Percentiles rank a stretch among this genome's conserved stretches.
Evolutionary conservation across 2,113 vertebrate species (phyloP).

Genomic region (Otolemur garnettii): DNA sequence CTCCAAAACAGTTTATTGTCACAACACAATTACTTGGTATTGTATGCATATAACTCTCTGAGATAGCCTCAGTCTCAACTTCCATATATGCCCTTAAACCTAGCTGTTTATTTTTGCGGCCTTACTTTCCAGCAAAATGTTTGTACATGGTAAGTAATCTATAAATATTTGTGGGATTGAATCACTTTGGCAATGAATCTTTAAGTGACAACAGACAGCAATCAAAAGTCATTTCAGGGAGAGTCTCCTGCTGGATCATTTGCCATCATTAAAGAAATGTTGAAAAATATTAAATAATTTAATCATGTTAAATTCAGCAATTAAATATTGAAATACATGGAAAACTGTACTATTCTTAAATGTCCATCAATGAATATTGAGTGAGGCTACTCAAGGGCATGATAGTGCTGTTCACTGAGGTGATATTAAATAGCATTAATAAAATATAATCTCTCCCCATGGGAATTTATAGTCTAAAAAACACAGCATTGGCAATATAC

Average conservation of each 20-base stretch:
- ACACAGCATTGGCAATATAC: not conserved
- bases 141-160: not conserved
- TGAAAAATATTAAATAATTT: conserved; percentile 42
- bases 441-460: conserved; percentile 26
- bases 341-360: conserved; percentile 5
- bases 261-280: not conserved
- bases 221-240: conserved; percentile 26
- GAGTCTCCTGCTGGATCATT: not conserved
- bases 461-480: conserved; percentile 45
- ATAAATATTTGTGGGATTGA: not conserved
- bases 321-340: conserved; percentile 35
- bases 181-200: not conserved
- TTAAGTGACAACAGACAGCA: not conserved
- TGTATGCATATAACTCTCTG: not conserved
- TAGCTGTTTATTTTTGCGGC: not conserved
- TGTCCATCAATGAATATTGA: not conserved
- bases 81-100: not conserved
- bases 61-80: not conserved
- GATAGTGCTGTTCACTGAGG: not conserved
- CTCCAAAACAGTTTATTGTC: not conserved
- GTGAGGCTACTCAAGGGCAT: not conserved
- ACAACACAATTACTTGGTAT: not conserved
- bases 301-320: conserved; percentile 28
- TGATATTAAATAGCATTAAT: conserved; percentile 55
- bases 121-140: not conserved